Conservation (phyloP, 1,140 invertebrate species). For the Ostrea denselamellosa region DNA sequence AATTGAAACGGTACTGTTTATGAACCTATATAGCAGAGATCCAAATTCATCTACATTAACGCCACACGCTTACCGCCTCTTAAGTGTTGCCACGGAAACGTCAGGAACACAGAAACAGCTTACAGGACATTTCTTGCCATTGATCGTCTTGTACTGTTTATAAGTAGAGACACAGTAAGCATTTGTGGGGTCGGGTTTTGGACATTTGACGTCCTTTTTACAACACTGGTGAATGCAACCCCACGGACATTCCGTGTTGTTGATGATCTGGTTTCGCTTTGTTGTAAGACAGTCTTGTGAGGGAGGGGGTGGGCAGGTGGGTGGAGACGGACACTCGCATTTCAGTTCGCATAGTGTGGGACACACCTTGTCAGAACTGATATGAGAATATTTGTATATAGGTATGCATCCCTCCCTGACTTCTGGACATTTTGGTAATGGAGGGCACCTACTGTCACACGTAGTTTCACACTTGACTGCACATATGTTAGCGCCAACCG, state of each 20-base stretch:
- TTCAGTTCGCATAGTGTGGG: neutral
- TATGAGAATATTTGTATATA: slow-evolving; percentile 2
- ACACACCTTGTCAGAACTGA: neutral
- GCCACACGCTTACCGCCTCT: neutral
- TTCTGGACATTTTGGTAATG: neutral
- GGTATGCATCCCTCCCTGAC: neutral
- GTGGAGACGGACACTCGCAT: neutral
- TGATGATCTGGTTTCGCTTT: neutral
- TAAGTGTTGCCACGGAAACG: neutral
- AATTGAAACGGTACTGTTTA: too few relatives aligned
- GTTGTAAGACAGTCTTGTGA: neutral
- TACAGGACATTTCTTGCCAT: neutral
- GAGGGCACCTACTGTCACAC: neutral
- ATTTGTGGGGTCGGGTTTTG: neutral
- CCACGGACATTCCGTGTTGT: slow-evolving; percentile 7
- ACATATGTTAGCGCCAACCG: neutral
- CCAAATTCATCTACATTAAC: too few relatives aligned
- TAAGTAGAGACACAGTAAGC: neutral
- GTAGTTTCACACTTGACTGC: slow-evolving; percentile 9
- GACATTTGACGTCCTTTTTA: slow-evolving; percentile 8
- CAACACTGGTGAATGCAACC: slow-evolving; percentile 6
- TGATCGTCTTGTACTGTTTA: slow-evolving; percentile 10
- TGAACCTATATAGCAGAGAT: too few relatives aligned
- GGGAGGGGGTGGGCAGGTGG: neutral
- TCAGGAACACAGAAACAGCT: slow-evolving; percentile 22